phyloP scores from a whole-genome alignment of 2,888 invertebrate genomes.

The Drosophila mayaguana region DNA sequence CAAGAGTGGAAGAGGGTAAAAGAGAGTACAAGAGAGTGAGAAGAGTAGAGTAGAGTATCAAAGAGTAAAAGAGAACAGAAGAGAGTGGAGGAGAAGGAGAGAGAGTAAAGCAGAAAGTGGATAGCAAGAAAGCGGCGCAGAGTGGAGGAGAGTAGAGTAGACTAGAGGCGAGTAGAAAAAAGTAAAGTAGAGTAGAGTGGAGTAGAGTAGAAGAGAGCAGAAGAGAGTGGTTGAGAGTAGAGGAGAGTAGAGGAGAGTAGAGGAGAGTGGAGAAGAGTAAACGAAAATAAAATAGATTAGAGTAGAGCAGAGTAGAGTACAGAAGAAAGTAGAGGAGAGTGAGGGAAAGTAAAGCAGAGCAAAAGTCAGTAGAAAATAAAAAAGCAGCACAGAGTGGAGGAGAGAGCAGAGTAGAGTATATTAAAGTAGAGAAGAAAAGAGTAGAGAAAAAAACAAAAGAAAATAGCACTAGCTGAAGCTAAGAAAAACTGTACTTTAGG shows the following conservation, averaged over 20 bases:
- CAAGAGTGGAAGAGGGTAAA: too few relatives aligned
- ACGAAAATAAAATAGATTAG: not conserved
- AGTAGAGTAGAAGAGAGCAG: not conserved
- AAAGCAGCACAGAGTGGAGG: too few relatives aligned
- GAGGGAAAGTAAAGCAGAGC: not conserved
- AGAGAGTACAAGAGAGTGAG: not conserved
- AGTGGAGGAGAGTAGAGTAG: not conserved
- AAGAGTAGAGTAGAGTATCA: not conserved
- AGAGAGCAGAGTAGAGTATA: not conserved
- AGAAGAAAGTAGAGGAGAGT: not conserved
- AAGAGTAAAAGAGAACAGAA: too few relatives aligned
- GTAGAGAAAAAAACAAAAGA: not conserved
- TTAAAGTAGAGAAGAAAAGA: not conserved
- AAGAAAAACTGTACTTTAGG: conserved; percentile 25
- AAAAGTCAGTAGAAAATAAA: too few relatives aligned
- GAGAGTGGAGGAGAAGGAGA: not conserved
- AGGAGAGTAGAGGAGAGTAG: not conserved
- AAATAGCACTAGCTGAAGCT: not conserved
- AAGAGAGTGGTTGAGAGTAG: not conserved
- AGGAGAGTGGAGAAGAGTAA: not conserved
- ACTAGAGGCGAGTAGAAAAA: not conserved
- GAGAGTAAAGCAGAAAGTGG: too few relatives aligned
- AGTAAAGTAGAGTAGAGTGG: not conserved
- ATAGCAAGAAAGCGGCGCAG: too few relatives aligned
- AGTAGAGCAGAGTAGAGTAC: not conserved